Evolutionary conservation across 64 coral and sea anemone genomes (phyloP).

Genomic region (Porites lutea): DNA sequence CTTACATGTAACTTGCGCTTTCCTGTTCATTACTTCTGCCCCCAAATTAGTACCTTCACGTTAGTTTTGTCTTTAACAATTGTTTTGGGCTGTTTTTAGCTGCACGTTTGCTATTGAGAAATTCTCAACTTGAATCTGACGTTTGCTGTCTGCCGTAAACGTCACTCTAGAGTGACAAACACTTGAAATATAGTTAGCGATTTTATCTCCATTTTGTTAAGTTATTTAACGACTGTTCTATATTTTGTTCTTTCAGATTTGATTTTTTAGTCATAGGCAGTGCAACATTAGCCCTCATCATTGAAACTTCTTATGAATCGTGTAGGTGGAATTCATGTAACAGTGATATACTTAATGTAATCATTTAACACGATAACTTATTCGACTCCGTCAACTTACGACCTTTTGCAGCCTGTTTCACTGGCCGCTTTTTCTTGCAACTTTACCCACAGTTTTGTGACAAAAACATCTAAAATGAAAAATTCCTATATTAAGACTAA

Average conservation of each 20-base stretch:
- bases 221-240: neutral
- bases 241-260: slow-evolving; percentile 69
- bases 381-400: neutral
- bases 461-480: too few relatives aligned
- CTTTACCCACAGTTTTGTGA: too few relatives aligned
- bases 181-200: neutral
- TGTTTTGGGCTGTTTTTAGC: too few relatives aligned
- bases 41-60: too few relatives aligned
- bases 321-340: slow-evolving; percentile 49
- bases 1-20: too few relatives aligned
- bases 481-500: too few relatives aligned
- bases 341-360: neutral
- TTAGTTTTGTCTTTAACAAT: too few relatives aligned
- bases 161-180: neutral
- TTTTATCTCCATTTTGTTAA: neutral
- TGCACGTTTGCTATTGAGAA: too few relatives aligned
- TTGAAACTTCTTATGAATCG: slow-evolving; percentile 82
- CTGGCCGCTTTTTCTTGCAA: too few relatives aligned
- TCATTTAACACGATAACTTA: too few relatives aligned
- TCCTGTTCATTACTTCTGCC: too few relatives aligned
- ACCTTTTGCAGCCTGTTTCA: too few relatives aligned
- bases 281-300: slow-evolving; percentile 88
- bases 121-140: neutral
- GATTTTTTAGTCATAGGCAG: slow-evolving; percentile 94
- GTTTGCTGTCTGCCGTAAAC: neutral